phyloP scores from a whole-genome alignment of 2,888 invertebrate species.

The Brachyopa scutellaris region DNA sequence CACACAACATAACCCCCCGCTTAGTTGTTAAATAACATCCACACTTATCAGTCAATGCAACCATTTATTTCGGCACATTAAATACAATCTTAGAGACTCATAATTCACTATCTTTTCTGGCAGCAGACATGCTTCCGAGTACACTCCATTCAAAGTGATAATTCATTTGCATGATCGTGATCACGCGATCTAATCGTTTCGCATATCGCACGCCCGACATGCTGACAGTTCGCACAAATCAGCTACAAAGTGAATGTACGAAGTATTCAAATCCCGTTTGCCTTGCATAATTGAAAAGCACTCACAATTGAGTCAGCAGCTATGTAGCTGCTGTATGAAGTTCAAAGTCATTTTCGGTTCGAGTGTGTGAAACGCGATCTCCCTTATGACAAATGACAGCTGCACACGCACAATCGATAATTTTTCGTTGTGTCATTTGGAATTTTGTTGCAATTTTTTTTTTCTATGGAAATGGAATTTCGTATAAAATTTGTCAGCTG shows the following conservation, averaged over 20 bases:
- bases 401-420: background rate
- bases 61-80: no score
- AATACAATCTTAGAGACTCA: background rate
- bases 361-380: background rate
- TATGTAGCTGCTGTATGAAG: no score
- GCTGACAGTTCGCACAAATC: background rate
- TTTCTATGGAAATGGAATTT: no score
- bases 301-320: conserved; percentile 19
- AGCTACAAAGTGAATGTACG: conserved; percentile 30
- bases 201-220: background rate
- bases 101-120: background rate
- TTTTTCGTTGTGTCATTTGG: background rate
- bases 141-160: background rate
- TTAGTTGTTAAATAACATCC: no score
- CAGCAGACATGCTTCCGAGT: background rate
- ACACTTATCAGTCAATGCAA: no score
- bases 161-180: conserved; percentile 14
- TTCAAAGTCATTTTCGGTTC: conserved; percentile 36
- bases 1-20: no score
- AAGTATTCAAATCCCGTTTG: background rate
- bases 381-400: background rate
- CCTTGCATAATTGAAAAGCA: conserved; percentile 3
- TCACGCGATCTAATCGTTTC: conserved; percentile 22
- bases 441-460: background rate
- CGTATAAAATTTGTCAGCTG: conserved; percentile 15